Conservation (phyloP, 1,140 invertebrate genomes). For the Ostrea denselamellosa region DNA sequence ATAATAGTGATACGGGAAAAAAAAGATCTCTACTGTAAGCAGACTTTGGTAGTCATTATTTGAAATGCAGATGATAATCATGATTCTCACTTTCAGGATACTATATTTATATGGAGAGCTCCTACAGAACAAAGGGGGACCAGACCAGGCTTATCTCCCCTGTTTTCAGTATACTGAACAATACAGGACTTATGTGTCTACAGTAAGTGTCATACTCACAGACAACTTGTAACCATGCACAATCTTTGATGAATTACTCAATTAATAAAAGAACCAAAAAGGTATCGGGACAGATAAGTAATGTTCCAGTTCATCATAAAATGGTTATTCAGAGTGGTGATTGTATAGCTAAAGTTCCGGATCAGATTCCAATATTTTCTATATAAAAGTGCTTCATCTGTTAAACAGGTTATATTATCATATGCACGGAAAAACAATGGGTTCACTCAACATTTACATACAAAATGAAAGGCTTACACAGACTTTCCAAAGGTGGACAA, state of each 20-base stretch:
- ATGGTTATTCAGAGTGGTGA: no score
- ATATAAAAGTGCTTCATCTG: not conserved
- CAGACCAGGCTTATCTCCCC: not conserved
- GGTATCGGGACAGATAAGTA: no score
- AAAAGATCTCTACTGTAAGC: not conserved
- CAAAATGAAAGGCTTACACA: conserved; percentile 1
- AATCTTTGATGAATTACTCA: not conserved
- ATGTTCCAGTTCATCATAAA: no score
- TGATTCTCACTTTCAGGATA: not conserved
- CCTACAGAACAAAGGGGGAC: not conserved
- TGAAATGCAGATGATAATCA: no score
- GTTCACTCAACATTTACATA: conserved; percentile 10
- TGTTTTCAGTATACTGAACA: not conserved
- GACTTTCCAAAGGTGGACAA: not conserved
- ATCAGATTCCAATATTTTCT: no score
- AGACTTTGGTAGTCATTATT: not conserved
- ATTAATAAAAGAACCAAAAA: no score
- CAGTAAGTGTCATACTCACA: not conserved
- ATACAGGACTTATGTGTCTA: not conserved
- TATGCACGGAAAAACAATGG: conserved; percentile 29
- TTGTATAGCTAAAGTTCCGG: no score
- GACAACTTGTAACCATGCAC: not conserved
- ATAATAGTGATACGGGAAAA: not conserved
- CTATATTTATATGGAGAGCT: conserved; percentile 13
- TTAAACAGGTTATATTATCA: conserved; percentile 32